Evolutionary conservation across 2,797 vertebrate species (phyloP), one percentile per base, ranked within the genome.

Genomic region (Eidolon dupreanum): DNA sequence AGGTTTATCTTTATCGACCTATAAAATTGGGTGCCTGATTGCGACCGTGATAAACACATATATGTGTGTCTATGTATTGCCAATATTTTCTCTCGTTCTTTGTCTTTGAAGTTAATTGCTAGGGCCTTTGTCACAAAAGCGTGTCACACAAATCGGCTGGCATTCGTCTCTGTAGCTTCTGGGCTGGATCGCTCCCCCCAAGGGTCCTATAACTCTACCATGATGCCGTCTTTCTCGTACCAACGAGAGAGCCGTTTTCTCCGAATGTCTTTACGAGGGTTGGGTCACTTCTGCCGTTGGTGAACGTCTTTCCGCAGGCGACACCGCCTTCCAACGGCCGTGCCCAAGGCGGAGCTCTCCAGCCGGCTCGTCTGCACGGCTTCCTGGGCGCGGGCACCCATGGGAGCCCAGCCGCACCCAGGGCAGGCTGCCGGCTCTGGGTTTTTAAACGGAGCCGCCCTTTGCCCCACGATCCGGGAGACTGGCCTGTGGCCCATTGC

Each of bases 181-280:
- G 41, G 53, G 15, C 20, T 41, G 26, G 49, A 66, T 38, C 5
- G 8, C 28, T 13, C 70, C 20, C 0, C 16, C 0, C 17, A 16
- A 20, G 26, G 15, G 24, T 6, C 13, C 19, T 51, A 1, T 41
- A 17, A 16, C 17, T 43, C 15, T 28, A 5, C 24, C 7, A 31
- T 6, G 24, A 13, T 22, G 0, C 4, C 0, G 0, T 43, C 3
- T 19, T 24, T 8, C 24, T 7, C 6, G 3, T 2, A 36, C 3
- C 13, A 36, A 66, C 1, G 1, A 2, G 31, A 51, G 31, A 17
- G 4, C 8, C 6, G 1, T 22, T 16, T 73, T 73, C 43, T 38
- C 11, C 8, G 0, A 17, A 46, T 1, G 36, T 3, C 6, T 16
- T 0, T 3, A 10, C 28, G 65, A 61, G 8, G 3, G 19, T 0